Evolutionary conservation across 2,797 vertebrate genomes (phyloP).

Genomic region (Acrossocheilus fasciatus): DNA sequence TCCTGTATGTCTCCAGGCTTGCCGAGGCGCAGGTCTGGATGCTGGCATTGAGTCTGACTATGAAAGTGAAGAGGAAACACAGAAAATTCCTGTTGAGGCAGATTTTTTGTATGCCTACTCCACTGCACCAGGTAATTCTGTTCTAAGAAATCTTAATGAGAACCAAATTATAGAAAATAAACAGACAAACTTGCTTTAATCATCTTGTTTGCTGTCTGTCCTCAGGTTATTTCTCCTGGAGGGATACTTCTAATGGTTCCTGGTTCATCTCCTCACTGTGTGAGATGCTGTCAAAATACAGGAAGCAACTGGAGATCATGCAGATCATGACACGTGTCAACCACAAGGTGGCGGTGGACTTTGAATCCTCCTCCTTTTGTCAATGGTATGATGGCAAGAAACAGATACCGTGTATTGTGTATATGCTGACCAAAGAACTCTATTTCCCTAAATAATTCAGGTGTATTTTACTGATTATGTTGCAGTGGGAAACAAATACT

Average conservation of each 20-base stretch:
- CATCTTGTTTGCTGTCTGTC: neutral
- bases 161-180: too few relatives aligned
- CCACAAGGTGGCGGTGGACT: constrained; percentile 83
- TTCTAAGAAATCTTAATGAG: too few relatives aligned
- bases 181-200: neutral
- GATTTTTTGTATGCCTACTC: constrained; percentile 94
- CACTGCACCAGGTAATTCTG: constrained; percentile 82
- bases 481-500: neutral
- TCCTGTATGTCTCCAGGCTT: constrained; percentile 77
- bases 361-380: constrained; percentile 83
- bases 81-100: constrained; percentile 91
- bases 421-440: constrained; percentile 94
- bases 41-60: constrained; percentile 82
- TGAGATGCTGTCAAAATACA: constrained; percentile 74
- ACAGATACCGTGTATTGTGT: constrained; percentile 91
- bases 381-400: constrained; percentile 84
- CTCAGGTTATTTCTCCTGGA: constrained; percentile 92
- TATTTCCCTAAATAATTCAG: constrained; percentile 78
- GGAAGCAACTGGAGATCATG: constrained; percentile 84
- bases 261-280: constrained; percentile 93
- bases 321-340: constrained; percentile 93
- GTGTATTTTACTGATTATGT: neutral
- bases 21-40: constrained; percentile 84
- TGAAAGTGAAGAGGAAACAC: constrained; percentile 34
- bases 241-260: constrained; percentile 85